Conservation (phyloP, 2,113 vertebrate species). For the Thunnus maccoyii region DNA sequence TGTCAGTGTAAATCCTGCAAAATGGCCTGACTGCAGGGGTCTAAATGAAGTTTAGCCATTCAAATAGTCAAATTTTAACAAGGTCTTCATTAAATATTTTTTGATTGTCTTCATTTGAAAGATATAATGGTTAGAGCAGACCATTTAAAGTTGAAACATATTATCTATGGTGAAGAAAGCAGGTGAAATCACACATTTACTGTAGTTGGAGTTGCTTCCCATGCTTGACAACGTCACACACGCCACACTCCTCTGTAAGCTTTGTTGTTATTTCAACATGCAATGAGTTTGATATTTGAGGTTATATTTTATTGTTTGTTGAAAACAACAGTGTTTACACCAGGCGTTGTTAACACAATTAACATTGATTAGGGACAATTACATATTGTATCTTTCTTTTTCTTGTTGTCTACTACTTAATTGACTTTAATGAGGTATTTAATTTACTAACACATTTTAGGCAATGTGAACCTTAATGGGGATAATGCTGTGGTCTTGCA, state of each 20-base stretch:
- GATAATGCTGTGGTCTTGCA: slow-evolving; percentile 49
- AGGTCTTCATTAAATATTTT: slow-evolving; percentile 18
- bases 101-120: slow-evolving; percentile 14
- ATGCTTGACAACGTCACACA: no score
- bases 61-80: neutral
- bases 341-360: slow-evolving; percentile 20
- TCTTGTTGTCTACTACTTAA: slow-evolving; percentile 28
- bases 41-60: slow-evolving; percentile 13
- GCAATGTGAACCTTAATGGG: slow-evolving; percentile 60
- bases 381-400: slow-evolving; percentile 14
- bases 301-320: slow-evolving; percentile 2
- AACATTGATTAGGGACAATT: slow-evolving; percentile 11
- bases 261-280: neutral
- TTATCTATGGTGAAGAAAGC: neutral
- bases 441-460: slow-evolving; percentile 49
- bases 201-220: neutral
- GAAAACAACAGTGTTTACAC: slow-evolving; percentile 5
- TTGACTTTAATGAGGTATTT: slow-evolving; percentile 63
- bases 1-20: slow-evolving; percentile 31
- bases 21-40: slow-evolving; percentile 1
- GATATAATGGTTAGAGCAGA: neutral
- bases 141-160: neutral
- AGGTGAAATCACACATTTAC: neutral
- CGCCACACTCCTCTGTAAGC: neutral
- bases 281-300: neutral